Conservation (phyloP, 2,113 vertebrate species). For the Euleptes europaea region DNA sequence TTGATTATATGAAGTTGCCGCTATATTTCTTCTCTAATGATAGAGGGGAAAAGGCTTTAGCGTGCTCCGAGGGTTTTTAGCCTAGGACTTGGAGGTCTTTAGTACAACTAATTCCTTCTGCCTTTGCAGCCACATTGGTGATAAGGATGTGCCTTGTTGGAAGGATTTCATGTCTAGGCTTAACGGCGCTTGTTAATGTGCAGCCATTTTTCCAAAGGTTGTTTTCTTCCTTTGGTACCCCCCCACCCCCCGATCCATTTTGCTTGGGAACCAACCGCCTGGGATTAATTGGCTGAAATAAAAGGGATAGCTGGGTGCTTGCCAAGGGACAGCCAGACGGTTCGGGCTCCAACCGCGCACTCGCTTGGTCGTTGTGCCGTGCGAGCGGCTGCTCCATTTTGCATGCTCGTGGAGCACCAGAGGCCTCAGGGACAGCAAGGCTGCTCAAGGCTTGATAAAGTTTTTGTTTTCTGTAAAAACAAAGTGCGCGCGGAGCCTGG, state of each 20-base stretch:
- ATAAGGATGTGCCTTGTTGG: conserved; percentile 5
- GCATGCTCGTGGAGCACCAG: rapidly evolving
- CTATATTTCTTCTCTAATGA: not conserved
- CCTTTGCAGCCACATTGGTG: conserved; percentile 42
- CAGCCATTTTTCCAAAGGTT: conserved; percentile 25
- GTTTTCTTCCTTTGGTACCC: conserved; percentile 17
- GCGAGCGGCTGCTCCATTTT: not conserved
- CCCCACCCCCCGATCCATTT: not conserved
- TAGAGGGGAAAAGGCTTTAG: not conserved
- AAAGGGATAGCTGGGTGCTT: not conserved
- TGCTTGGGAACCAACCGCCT: not conserved
- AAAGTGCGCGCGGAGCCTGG: conserved; percentile 47
- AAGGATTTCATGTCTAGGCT: conserved; percentile 29
- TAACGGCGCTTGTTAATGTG: conserved; percentile 15
- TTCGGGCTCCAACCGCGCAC: not conserved
- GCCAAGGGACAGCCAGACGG: not conserved
- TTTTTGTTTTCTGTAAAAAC: conserved; percentile 56
- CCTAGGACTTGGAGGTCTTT: conserved; percentile 17
- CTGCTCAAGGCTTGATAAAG: conserved; percentile 41
- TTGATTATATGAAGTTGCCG: not conserved
- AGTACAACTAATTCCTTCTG: conserved; percentile 12
- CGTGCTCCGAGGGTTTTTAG: not conserved
- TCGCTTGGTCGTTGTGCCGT: not conserved
- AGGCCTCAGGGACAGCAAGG: conserved; percentile 35
- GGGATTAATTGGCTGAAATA: not conserved